Percentiles rank a stretch among this genome's conserved stretches.
phyloP scores from a whole-genome alignment of 1,140 invertebrate species.

The Brachionus paranguensis region DNA sequence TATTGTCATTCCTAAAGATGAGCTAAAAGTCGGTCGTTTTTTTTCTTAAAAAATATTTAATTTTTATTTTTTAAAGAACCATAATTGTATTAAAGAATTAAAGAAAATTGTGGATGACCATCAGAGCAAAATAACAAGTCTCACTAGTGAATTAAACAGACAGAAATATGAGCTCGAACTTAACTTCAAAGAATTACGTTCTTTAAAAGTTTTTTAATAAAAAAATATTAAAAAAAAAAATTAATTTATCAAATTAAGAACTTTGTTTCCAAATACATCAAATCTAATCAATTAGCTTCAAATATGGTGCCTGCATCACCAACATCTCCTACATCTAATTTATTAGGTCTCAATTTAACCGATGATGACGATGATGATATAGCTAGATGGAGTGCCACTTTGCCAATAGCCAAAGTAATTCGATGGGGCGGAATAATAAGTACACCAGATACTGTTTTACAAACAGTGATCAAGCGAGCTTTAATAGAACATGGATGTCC shows the following conservation, averaged over 20 bases:
- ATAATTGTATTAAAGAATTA: conserved; percentile 84
- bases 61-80: conserved; percentile 59
- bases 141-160: conserved; percentile 71
- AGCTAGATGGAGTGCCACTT: conserved; percentile 71
- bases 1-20: conserved; percentile 85
- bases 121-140: conserved; percentile 60
- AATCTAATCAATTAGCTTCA: background rate
- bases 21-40: conserved; percentile 63
- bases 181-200: conserved; percentile 75
- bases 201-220: background rate
- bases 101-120: conserved; percentile 75
- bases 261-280: conserved; percentile 73
- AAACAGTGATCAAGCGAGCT: conserved; percentile 75
- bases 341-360: background rate
- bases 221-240: no score
- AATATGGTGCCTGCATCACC: background rate
- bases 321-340: background rate
- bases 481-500: conserved; percentile 85
- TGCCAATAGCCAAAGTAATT: conserved; percentile 77
- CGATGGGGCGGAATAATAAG: conserved; percentile 96
- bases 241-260: conserved; percentile 60
- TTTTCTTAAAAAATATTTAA: background rate
- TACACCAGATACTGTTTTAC: conserved; percentile 81
- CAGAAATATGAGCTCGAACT: conserved; percentile 84
- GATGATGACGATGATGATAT: background rate